Base-by-base conservation (phyloP, 1,140 invertebrate genomes). In the Sarcophaga peregrina region DNA sequence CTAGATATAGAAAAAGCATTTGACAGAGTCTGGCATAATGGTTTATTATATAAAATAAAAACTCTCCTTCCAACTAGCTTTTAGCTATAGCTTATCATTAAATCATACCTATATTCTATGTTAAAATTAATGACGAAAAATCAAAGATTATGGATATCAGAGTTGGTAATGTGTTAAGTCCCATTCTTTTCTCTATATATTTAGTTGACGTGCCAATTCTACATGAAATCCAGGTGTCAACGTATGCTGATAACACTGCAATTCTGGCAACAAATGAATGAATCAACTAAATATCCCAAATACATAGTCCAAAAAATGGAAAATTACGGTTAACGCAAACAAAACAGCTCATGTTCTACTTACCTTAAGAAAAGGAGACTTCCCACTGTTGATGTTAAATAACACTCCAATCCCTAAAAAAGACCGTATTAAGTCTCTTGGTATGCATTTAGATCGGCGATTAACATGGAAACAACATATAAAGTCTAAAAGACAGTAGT, bases 91-190 rank as follows among this genome's bases (percentile, higher is more conserved):
- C 0, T 62, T 7, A 13, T 78, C 5, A 45, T 83, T 20, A 83
- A 52, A 68, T 80, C 82, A 17, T 78, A 83, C 37, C 20, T 83
- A 9, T 7, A 13, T 83, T 83, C n/a, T 83, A 83, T 62, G 74
- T 83, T 8, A 68, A 47, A 17, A 45, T 15, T 5, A 8, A 46
- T 68, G 45, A 58, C 5, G n/a, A 78, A 8, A 68, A 10, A 0
- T 78, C 50, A 7, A 25, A 78, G 37, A 10, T 83, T 13, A 8
- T 9, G 3, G 50, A n/a, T 5, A 58, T 80, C 5, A 46, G 50
- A 5, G 46, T 75, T 37, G 82, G 75, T 11, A n/a, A 45, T n/a
- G 82, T 78, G 8, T 9, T 78, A 15, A 62, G 47, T 13, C 82
- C 82, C 37, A 54, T 58, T 17, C 68, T 82, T 10, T 82, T 73